Percentiles rank a stretch among this genome's conserved stretches.
Evolutionary conservation across 1,140 invertebrate genomes (phyloP).

Genomic region (Neocloeon triangulifer): DNA sequence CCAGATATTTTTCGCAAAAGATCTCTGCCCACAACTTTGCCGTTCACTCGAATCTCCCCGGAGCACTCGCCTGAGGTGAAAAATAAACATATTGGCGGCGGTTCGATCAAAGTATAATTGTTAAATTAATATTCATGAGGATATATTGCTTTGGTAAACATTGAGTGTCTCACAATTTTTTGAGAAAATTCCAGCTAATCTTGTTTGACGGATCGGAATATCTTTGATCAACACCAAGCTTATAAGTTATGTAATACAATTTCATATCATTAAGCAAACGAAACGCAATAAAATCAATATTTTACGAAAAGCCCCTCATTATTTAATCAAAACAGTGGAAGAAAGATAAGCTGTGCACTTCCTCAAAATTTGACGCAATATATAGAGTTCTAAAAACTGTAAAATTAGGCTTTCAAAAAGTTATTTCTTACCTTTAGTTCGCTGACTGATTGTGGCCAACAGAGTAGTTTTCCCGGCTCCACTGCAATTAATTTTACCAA

Average conservation of each 20-base stretch:
- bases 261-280: background rate
- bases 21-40: constrained; percentile 27
- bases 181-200: no score
- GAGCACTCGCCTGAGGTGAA: constrained; percentile 20
- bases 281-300: background rate
- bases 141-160: no score
- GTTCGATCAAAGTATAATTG: no score
- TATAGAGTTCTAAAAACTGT: no score
- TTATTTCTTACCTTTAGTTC: constrained; percentile 33
- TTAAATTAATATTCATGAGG: background rate
- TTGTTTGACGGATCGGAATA: no score
- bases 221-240: no score
- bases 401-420: no score
- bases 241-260: background rate
- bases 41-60: constrained; percentile 42
- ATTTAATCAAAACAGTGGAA: no score
- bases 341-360: no score
- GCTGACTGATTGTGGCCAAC: constrained; percentile 37
- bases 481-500: constrained; percentile 16
- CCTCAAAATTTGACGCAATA: no score
- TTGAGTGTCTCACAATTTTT: no score
- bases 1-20: constrained; percentile 42
- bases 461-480: constrained; percentile 49
- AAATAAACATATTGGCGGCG: background rate
- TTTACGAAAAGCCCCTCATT: no score